These are phyloP conservation scores for Rhombomys opimus DNA, from an alignment of 2,113 vertebrate species.

Conservation along the genomic window DNA sequence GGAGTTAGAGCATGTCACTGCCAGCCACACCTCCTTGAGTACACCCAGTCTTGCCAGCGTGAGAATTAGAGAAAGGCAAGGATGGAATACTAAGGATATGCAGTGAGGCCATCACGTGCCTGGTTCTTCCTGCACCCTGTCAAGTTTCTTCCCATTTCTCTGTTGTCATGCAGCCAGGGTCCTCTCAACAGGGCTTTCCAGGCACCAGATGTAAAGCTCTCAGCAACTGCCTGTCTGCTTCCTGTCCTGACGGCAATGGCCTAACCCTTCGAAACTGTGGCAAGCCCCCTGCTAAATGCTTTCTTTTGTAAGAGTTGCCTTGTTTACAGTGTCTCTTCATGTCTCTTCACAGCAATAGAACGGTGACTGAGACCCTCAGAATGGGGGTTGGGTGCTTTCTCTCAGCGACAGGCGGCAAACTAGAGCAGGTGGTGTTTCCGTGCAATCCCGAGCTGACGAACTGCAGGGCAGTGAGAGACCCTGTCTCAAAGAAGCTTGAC, in stretches of 20 bases:
- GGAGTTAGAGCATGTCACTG: not conserved
- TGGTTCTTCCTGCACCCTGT: no score
- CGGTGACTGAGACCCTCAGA: not conserved
- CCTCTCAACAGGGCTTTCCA: not conserved
- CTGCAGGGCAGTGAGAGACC: not conserved
- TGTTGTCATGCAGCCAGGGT: not conserved
- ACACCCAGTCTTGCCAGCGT: not conserved
- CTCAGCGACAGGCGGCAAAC: not conserved
- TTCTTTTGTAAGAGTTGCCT: not conserved
- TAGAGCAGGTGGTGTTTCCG: not conserved
- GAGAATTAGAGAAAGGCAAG: not conserved
- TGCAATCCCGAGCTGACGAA: not conserved
- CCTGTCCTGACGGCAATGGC: not conserved
- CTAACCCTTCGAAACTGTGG: not conserved
- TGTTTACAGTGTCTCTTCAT: not conserved
- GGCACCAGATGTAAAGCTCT: not conserved
- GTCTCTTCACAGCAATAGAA: not conserved
- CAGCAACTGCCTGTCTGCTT: not conserved
- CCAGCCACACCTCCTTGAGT: not conserved
- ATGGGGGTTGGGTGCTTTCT: not conserved
- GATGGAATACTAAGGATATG: not conserved
- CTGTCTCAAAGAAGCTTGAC: not conserved
- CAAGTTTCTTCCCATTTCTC: not conserved
- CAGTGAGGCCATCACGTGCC: not conserved
- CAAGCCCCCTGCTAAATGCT: not conserved